phyloP scores from a whole-genome alignment of 2,797 vertebrate genomes.

The Notamacropus eugenii region DNA sequence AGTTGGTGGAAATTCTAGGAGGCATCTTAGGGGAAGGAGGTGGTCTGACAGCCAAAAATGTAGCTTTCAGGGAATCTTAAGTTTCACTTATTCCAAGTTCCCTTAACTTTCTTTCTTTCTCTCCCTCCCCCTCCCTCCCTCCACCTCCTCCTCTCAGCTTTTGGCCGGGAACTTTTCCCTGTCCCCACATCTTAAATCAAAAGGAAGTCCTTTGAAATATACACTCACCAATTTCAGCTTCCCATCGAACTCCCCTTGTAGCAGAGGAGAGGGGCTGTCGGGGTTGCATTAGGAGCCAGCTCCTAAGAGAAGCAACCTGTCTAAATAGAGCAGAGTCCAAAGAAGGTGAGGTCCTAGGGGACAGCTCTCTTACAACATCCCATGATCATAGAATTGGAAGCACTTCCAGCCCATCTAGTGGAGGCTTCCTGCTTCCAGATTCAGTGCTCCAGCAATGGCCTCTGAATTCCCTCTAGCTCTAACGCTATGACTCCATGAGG shows the following conservation, averaged over 20 bases:
- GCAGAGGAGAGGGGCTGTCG: conserved; percentile 7
- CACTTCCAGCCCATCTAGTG: background rate
- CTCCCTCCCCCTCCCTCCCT: background rate
- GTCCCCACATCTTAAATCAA: background rate
- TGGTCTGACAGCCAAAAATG: background rate
- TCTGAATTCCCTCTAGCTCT: background rate
- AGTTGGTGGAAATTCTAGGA: conserved; percentile 1
- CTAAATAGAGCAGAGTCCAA: background rate
- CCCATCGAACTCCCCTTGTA: conserved; percentile 22
- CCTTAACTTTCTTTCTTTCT: background rate
- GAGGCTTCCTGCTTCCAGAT: background rate
- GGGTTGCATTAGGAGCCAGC: conserved; percentile 25
- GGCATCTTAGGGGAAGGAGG: background rate
- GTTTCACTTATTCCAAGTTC: conserved; percentile 17
- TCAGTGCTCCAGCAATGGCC: background rate
- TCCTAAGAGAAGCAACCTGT: background rate
- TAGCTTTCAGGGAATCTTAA: background rate
- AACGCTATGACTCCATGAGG: background rate
- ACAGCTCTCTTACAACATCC: background rate
- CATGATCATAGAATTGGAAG: background rate
- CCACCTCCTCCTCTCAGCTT: background rate
- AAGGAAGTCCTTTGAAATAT: conserved; percentile 29
- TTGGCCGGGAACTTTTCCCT: background rate
- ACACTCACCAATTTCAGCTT: background rate
- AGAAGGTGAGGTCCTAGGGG: background rate